These are phyloP conservation scores for Ephydatia muelleri DNA, from an alignment of 37 sponge, comb jelly and placozoan species.

Conservation along the genomic window DNA sequence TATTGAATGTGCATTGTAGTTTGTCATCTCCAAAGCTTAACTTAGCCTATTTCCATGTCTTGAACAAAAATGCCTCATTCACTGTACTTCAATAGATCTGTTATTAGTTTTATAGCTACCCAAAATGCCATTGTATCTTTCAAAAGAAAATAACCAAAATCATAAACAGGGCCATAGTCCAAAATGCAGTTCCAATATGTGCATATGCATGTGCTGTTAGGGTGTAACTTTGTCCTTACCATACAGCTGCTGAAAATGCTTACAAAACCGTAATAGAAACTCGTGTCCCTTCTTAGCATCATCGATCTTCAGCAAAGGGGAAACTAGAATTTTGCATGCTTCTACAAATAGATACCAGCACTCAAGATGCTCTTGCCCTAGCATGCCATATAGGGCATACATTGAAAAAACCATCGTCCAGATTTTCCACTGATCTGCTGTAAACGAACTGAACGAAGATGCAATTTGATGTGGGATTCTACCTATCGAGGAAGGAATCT, in stretches of 20 bases:
- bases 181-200: background rate
- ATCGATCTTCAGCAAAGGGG: no score
- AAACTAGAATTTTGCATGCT: no score
- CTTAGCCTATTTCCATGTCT: background rate
- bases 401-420: constrained; percentile 29
- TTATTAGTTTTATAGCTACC: constrained; percentile 8
- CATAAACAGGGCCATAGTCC: background rate
- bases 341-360: no score
- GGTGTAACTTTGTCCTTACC: no score
- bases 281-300: no score
- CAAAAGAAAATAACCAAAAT: background rate
- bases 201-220: no score
- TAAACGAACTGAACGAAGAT: no score
- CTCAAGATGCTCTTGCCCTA: no score
- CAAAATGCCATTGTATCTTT: background rate
- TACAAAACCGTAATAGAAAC: no score
- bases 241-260: no score
- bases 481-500: background rate
- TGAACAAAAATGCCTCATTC: constrained; percentile 18
- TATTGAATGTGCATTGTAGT: background rate
- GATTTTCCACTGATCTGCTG: constrained; percentile 50
- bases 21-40: background rate
- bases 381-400: background rate
- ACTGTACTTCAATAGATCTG: constrained; percentile 10
- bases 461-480: no score